A percentile compares a stretch with the other conserved stretches of the same genome.
Evolutionary conservation across 2,113 vertebrate species (phyloP).

Genomic region (Lates calcarifer): DNA sequence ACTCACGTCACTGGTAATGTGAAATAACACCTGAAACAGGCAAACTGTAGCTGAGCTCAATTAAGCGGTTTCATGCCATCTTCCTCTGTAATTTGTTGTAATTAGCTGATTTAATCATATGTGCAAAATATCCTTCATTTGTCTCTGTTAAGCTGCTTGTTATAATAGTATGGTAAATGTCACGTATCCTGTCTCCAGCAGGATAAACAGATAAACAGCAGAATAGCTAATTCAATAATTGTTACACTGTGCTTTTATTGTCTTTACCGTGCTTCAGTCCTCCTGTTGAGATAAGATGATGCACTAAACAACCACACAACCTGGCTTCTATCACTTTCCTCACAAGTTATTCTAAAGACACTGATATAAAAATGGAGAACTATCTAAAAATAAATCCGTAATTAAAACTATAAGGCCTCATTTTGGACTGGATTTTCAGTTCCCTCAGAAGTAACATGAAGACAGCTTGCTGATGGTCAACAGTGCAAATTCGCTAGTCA

Average conservation of each 20-base stretch:
- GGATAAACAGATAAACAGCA: not conserved
- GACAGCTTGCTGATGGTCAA: too few species aligned
- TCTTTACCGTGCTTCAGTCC: not conserved
- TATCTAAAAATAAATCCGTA: not conserved
- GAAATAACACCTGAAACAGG: not conserved
- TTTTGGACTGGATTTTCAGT: not conserved
- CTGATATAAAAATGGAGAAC: not conserved
- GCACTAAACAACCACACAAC: not conserved
- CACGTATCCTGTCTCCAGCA: not conserved
- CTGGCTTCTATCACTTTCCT: not conserved
- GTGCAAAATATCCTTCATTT: not conserved
- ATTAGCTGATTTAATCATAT: constrained; percentile 16
- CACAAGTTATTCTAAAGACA: not conserved
- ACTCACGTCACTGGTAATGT: not conserved
- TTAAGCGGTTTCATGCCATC: not conserved
- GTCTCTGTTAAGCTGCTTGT: not conserved
- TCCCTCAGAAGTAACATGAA: too few species aligned
- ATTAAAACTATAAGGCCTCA: too few species aligned
- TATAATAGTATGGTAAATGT: constrained; percentile 14
- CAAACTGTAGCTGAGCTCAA: constrained; percentile 1
- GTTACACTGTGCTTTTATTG: not conserved
- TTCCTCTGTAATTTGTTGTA: not conserved
- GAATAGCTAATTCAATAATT: not conserved
- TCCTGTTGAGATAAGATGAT: not conserved
- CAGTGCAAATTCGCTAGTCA: too few species aligned